phyloP scores from a whole-genome alignment of 1,140 invertebrate genomes.

The Lepidotrigona ventralis region DNA sequence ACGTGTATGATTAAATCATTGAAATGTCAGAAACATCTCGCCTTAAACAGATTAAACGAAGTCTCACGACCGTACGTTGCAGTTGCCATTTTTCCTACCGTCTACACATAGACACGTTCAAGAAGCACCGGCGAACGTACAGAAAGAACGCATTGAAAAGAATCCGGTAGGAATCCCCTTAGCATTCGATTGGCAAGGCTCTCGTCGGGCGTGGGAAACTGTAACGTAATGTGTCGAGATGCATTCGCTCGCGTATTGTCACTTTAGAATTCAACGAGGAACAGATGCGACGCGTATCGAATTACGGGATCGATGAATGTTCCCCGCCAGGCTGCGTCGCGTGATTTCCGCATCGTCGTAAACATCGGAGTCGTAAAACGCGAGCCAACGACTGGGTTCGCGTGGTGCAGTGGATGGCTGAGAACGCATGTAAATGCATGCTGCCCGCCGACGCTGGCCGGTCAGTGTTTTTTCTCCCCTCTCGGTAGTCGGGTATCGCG shows the following conservation, averaged over 20 bases:
- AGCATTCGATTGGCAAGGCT: not conserved
- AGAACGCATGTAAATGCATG: slow-evolving; percentile 54
- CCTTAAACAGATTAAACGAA: not conserved
- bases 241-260: not conserved
- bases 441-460: slow-evolving; percentile 38
- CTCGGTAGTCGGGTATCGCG: slow-evolving; percentile 73
- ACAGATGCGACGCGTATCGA: slow-evolving; percentile 17
- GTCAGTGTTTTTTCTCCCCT: slow-evolving; percentile 63
- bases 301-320: slow-evolving; percentile 45
- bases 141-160: not conserved
- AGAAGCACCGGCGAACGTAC: not conserved
- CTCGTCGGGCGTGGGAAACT: not conserved
- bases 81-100: not conserved
- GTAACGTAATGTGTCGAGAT: not conserved
- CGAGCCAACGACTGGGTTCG: not conserved
- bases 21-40: not conserved
- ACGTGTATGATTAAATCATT: not conserved
- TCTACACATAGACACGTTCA: not conserved
- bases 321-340: slow-evolving; percentile 11
- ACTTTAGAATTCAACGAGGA: slow-evolving; percentile 24
- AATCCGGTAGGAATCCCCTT: not conserved
- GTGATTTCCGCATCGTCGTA: slow-evolving; percentile 50
- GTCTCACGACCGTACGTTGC: not conserved
- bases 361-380: slow-evolving; percentile 54
- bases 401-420: too few species aligned